Conservation (phyloP, 2,113 vertebrate species). For the Otis tarda region DNA sequence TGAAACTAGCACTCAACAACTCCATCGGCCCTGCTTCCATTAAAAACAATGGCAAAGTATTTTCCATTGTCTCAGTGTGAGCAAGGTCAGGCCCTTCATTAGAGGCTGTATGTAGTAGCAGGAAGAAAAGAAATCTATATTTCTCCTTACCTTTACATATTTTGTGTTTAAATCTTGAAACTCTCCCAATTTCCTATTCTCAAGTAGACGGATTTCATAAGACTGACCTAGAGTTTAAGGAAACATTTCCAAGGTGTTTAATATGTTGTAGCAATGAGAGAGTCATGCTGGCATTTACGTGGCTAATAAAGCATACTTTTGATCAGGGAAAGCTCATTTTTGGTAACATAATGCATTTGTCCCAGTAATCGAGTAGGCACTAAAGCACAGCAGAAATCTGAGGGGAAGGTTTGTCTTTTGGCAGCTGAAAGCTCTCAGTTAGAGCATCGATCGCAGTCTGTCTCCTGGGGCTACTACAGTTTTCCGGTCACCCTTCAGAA, state of each 20-base stretch:
- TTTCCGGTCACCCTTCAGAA: slow-evolving; percentile 1
- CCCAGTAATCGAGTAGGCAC: background rate
- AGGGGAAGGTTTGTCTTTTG: background rate
- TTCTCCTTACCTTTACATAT: slow-evolving; percentile 90
- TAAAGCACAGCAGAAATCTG: slow-evolving; percentile 34
- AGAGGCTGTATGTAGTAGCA: slow-evolving; percentile 55
- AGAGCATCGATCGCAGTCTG: background rate
- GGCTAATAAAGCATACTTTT: slow-evolving; percentile 65
- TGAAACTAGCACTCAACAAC: slow-evolving; percentile 25
- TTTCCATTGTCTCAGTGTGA: slow-evolving; percentile 50
- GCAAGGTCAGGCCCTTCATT: slow-evolving; percentile 39
- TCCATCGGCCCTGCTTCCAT: background rate
- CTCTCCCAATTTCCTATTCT: slow-evolving; percentile 92
- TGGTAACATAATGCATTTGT: slow-evolving; percentile 43
- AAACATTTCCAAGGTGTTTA: slow-evolving; percentile 75
- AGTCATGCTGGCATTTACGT: slow-evolving; percentile 70
- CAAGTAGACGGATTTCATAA: slow-evolving; percentile 96
- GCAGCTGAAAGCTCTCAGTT: background rate
- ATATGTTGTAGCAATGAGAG: slow-evolving; percentile 75
- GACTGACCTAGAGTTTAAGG: slow-evolving; percentile 87
- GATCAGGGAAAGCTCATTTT: slow-evolving; percentile 53
- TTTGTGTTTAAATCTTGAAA: slow-evolving; percentile 93
- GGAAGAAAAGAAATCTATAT: slow-evolving; percentile 48
- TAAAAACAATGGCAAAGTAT: slow-evolving; percentile 52
- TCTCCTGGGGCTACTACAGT: background rate